Base-by-base conservation (phyloP, 2,888 invertebrate species). In the Latheticus oryzae region DNA sequence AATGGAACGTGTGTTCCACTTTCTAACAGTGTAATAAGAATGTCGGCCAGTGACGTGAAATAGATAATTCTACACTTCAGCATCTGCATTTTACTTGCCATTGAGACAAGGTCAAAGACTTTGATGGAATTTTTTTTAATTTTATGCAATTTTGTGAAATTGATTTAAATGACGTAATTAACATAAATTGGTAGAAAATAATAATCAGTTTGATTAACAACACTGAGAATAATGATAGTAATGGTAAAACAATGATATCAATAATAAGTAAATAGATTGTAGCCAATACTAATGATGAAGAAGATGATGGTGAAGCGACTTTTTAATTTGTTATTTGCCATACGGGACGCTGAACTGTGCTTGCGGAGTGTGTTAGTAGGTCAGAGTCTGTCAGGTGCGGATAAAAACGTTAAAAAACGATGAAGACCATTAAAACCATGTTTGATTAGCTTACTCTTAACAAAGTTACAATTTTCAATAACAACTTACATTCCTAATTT, bases 361-460 rank as follows among this genome's bases (percentile, higher is more conserved):
- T 69, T 68, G 63, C 67, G 69, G 71, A 76, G 77, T 78, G 70
- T 78, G 78, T 78, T 74, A 78, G 77, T 78, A 61, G 78, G 78
- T 77, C 78, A 75, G 65, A 72, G 69, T 72, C 73, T 68, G 70
- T 73, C 73, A 73, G 72, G 71, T 75, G 73, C 70, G 66, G 65
- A 62, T 61, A 67, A 55, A 63, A 61, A 57, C 58, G 56, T 60
- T 48, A 35, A 15, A 47, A 47, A 45, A 24, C 24, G 53, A 19
- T 19, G 9, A 15, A 16, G 15, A 11, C 19, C 13, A 37, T 32
- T 32, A 32, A 30, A 51, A 28, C 35, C 40, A 43, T 11, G 33
- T 60, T n/a, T 55, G 38, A 48, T 51, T 43, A 47, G 56, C 59
- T 55, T 61, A 57, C 52, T 58, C 57, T 56, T 52, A n/a, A n/a